Evolutionary conservation across 2,113 vertebrate species (phyloP).

Genomic region (Ctenodactylus gundi): DNA sequence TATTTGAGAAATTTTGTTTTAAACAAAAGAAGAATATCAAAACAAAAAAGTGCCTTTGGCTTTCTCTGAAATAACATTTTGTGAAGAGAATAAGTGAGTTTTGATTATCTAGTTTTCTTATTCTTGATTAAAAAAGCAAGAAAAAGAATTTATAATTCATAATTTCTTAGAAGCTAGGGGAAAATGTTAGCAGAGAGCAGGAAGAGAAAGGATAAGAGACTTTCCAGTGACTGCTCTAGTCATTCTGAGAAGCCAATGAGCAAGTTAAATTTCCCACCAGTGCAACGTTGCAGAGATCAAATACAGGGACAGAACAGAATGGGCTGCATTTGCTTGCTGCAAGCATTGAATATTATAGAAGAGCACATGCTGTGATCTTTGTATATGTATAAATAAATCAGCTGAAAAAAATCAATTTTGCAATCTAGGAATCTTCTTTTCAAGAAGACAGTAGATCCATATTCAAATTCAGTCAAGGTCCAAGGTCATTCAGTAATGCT

Average conservation of each 20-base stretch:
- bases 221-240: background rate
- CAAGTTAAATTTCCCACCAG: background rate
- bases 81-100: background rate
- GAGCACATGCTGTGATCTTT: background rate
- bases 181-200: background rate
- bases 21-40: constrained; percentile 26
- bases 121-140: background rate
- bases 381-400: background rate
- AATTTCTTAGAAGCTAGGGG: background rate
- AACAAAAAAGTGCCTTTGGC: background rate
- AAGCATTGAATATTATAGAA: background rate
- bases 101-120: background rate
- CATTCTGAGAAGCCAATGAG: background rate
- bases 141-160: background rate
- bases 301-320: background rate
- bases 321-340: background rate
- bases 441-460: constrained; percentile 4
- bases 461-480: constrained; percentile 15
- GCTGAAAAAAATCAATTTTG: constrained; percentile 8
- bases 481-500: constrained; percentile 8
- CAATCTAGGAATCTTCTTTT: constrained; percentile 22
- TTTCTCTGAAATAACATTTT: background rate
- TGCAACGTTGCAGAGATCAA: background rate
- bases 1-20: constrained; percentile 33
- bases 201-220: background rate